A percentile compares a stretch with the other conserved stretches of the same genome.
Evolutionary conservation across 2,113 vertebrate genomes (phyloP).

Genomic region (Daubentonia madagascariensis): DNA sequence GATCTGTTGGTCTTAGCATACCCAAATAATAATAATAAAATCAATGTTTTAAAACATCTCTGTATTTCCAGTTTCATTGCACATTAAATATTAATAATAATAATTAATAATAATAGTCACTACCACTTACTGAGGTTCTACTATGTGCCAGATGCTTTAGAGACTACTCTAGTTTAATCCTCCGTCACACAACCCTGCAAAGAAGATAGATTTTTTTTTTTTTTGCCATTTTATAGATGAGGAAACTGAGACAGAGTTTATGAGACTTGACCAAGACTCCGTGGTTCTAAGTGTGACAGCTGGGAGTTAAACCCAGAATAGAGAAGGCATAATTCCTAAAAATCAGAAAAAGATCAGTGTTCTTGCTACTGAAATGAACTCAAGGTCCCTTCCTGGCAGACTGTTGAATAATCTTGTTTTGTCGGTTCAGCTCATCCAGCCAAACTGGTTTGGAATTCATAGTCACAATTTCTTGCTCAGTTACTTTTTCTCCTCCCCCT

Average conservation of each 20-base stretch:
- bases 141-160: background rate
- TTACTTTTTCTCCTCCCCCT: background rate
- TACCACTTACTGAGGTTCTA: background rate
- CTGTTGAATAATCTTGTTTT: background rate
- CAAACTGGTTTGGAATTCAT: background rate
- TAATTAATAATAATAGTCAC: too few relatives aligned
- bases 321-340: background rate
- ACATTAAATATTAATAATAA: background rate
- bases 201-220: background rate
- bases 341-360: background rate
- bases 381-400: background rate
- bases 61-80: background rate
- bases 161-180: background rate
- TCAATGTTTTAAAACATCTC: background rate
- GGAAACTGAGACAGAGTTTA: background rate
- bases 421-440: background rate
- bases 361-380: background rate
- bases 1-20: background rate
- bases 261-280: background rate
- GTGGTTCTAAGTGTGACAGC: background rate
- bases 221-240: background rate
- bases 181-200: too few relatives aligned
- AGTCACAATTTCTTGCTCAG: too few relatives aligned
- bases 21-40: background rate
- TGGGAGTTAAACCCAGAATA: background rate